A percentile compares a stretch with the other conserved stretches of the same genome.
These are phyloP conservation scores for Boleophthalmus pectinirostris DNA, from an alignment of 2,113 vertebrate genomes.

Conservation along the genomic window DNA sequence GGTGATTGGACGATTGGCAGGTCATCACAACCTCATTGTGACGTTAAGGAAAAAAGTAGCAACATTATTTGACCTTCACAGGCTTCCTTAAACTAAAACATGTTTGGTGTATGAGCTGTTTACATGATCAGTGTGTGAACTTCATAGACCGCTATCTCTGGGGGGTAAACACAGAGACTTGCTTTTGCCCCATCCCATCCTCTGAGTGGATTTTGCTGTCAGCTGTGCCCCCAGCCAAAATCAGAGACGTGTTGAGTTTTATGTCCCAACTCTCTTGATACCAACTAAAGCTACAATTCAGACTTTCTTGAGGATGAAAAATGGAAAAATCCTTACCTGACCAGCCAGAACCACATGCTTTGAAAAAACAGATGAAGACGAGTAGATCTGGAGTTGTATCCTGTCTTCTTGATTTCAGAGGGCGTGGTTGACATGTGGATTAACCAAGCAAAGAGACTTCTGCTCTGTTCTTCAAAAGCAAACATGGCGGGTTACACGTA, in stretches of 20 bases:
- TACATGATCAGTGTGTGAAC: constrained; percentile 37
- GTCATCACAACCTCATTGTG: neutral
- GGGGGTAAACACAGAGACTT: constrained; percentile 1
- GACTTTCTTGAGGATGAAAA: neutral
- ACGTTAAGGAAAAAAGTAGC: constrained; percentile 39
- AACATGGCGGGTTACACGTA: too few species aligned
- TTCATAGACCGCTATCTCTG: constrained; percentile 12
- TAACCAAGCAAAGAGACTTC: too few species aligned
- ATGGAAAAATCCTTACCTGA: neutral
- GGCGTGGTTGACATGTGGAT: too few species aligned
- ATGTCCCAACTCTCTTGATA: neutral
- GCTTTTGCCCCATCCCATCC: neutral
- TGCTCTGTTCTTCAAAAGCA: too few species aligned
- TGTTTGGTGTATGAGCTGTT: constrained; percentile 10
- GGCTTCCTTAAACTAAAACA: constrained; percentile 18
- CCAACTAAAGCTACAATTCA: neutral
- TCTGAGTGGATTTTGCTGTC: constrained; percentile 1
- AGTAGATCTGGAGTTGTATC: too few species aligned
- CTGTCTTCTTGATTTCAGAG: too few species aligned
- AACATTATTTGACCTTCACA: constrained; percentile 11
- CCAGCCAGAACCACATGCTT: too few species aligned
- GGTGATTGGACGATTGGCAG: constrained; percentile 8
- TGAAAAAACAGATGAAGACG: too few species aligned
- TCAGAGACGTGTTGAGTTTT: neutral
- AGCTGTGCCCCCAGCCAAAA: neutral